Evolutionary conservation across 92 coral and sea anemone genomes (phyloP), one percentile per base, ranked within the genome.

Genomic region (Phenganax stokvisi): DNA sequence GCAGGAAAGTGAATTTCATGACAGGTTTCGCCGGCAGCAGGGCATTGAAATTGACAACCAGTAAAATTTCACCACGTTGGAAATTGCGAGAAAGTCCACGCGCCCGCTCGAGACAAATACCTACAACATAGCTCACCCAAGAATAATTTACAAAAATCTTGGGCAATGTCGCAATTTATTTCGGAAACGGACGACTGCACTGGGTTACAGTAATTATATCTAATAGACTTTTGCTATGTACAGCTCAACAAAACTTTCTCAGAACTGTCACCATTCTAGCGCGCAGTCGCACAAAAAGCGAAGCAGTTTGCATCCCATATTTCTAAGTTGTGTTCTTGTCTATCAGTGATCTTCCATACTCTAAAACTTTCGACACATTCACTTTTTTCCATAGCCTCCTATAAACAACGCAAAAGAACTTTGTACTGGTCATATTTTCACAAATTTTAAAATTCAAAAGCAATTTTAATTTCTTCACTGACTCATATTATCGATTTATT

Each of bases 351-450:
- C 70, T 69, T 10, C 85, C 85, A 20, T 82, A 67, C 54, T 81
- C 80, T 44, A 90, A 30, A 12, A 90, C 93, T 51, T 80, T 82
- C 54, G 77, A 37, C 27, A 85, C 58, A 57, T 91, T 85, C 54
- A 93, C 90, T 54, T 82, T 85, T n/a, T 79, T 88, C 97, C 97
- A 91, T 6, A 93, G 83, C 83, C 84, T 77, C 83, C 96, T 91
- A 86, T 16, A 30, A 56, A 66, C 77, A 17, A 44, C 29, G 5
- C 56, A 56, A 56, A 74, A 20, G 54, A 64, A 61, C 15, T 64
- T 9, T 9, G 71, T 65, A 4, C 15, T 7, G 11, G 6, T 10
- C 15, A 17, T 65, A 17, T 65, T 28, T 17, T 17, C 71, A 9
- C 31, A 72, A 79, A 69, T 61, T 16, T 12, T 62, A n/a, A 72